phyloP scores from a whole-genome alignment of 2,113 vertebrate species.

The Coptodon bakossiorum region DNA sequence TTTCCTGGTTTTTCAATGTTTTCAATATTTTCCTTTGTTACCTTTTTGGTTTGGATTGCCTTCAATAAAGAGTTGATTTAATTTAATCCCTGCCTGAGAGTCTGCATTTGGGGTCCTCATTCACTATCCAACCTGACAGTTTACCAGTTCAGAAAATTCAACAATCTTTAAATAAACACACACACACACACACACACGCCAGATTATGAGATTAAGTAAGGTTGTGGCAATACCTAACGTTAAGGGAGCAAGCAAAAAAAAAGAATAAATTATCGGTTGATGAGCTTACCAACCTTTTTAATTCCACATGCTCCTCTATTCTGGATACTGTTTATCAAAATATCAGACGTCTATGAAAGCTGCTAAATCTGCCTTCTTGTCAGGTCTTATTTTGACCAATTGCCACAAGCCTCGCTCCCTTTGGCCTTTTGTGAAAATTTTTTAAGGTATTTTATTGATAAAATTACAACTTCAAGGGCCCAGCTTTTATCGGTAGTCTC shows the following conservation, averaged over 20 bases:
- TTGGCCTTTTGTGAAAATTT: background rate
- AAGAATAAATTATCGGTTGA: background rate
- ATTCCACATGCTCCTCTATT: background rate
- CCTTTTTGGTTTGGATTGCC: fast-evolving
- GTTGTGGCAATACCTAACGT: background rate
- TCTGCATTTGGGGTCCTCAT: background rate
- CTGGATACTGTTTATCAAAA: background rate
- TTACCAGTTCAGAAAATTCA: too few species aligned
- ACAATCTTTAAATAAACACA: too few species aligned
- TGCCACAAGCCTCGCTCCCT: fast-evolving
- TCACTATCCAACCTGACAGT: background rate
- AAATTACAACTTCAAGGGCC: background rate
- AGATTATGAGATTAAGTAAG: fast-evolving
- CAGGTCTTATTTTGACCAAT: background rate
- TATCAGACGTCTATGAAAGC: background rate
- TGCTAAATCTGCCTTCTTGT: background rate
- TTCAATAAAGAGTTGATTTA: background rate
- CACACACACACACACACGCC: fast-evolving
- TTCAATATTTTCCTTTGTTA: background rate
- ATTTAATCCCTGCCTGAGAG: background rate
- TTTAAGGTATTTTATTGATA: background rate
- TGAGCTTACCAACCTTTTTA: background rate
- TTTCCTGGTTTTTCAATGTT: background rate
- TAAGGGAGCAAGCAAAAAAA: background rate
- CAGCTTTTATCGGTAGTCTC: fast-evolving